These are phyloP conservation scores for Nomia melanderi DNA, from an alignment of 1,140 invertebrate genomes.

Conservation along the genomic window DNA sequence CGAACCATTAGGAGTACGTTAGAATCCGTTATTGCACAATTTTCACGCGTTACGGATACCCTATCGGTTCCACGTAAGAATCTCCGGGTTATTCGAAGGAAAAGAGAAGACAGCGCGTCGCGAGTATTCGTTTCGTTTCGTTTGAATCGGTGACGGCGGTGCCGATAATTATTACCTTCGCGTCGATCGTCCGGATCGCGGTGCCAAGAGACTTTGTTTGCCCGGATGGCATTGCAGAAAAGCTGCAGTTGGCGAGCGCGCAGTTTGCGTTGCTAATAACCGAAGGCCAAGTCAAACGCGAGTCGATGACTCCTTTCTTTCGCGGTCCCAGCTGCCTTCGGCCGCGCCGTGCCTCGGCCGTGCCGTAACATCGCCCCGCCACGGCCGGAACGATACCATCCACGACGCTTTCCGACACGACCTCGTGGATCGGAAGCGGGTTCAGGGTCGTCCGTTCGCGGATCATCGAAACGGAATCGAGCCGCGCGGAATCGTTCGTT, in stretches of 20 bases:
- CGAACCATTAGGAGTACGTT: too few relatives aligned
- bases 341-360: slow-evolving; percentile 7
- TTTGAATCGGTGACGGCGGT: too few relatives aligned
- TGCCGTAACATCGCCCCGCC: slow-evolving; percentile 48
- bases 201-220: slow-evolving; percentile 48
- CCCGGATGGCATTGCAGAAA: slow-evolving; percentile 50
- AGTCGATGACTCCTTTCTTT: slow-evolving; percentile 72
- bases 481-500: background rate
- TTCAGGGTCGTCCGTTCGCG: slow-evolving; percentile 52
- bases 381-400: slow-evolving; percentile 64
- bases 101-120: too few relatives aligned
- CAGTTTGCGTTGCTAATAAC: slow-evolving; percentile 69
- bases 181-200: background rate
- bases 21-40: too few relatives aligned
- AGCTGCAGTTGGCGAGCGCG: slow-evolving; percentile 55
- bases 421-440: slow-evolving; percentile 41
- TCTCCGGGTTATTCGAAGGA: too few relatives aligned
- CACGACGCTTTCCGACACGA: slow-evolving; percentile 52
- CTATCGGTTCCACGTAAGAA: too few relatives aligned
- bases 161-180: too few relatives aligned
- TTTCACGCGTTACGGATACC: too few relatives aligned
- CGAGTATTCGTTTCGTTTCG: too few relatives aligned
- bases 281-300: slow-evolving; percentile 73
- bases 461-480: background rate
- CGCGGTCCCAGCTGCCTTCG: slow-evolving; percentile 51